Percentiles rank a stretch among this genome's conserved stretches.
Conservation (phyloP, 2,797 vertebrate genomes). For the Brachymystax lenok region DNA sequence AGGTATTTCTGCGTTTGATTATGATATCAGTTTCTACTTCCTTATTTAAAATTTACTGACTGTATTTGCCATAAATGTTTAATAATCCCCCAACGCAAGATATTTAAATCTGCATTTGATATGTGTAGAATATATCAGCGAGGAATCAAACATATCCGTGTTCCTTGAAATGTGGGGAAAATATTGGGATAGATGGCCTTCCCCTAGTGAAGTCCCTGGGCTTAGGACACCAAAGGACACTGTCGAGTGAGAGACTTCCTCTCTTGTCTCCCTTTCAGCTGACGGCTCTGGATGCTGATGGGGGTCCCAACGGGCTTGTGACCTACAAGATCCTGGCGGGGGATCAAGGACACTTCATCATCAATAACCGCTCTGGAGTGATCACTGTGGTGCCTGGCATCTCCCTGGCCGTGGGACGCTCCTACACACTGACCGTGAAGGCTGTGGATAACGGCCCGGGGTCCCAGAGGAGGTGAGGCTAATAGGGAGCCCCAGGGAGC, state of each 20-base stretch:
- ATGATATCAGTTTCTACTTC: background rate
- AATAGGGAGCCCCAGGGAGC: no score
- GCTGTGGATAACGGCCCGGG: slow-evolving; percentile 85
- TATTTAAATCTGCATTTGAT: background rate
- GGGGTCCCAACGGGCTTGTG: slow-evolving; percentile 87
- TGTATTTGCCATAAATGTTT: background rate
- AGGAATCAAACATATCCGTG: background rate
- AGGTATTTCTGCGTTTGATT: no score
- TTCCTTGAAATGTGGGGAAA: background rate
- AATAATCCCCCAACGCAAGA: background rate
- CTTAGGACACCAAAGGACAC: background rate
- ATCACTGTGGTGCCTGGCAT: slow-evolving; percentile 82
- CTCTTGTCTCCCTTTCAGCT: slow-evolving; percentile 72
- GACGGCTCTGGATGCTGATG: slow-evolving; percentile 87
- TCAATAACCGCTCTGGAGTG: slow-evolving; percentile 82
- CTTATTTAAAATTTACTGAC: background rate
- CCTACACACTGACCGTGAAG: slow-evolving; percentile 88
- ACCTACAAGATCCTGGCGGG: slow-evolving; percentile 89
- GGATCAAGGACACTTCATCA: slow-evolving; percentile 83
- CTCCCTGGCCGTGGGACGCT: slow-evolving; percentile 76
- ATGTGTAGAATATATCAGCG: background rate
- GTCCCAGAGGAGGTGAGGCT: slow-evolving; percentile 83
- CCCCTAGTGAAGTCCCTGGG: background rate
- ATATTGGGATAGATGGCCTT: background rate
- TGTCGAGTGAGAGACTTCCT: background rate